phyloP scores from a whole-genome alignment of 2,113 vertebrate species.

The Cyanoliseus patagonus region DNA sequence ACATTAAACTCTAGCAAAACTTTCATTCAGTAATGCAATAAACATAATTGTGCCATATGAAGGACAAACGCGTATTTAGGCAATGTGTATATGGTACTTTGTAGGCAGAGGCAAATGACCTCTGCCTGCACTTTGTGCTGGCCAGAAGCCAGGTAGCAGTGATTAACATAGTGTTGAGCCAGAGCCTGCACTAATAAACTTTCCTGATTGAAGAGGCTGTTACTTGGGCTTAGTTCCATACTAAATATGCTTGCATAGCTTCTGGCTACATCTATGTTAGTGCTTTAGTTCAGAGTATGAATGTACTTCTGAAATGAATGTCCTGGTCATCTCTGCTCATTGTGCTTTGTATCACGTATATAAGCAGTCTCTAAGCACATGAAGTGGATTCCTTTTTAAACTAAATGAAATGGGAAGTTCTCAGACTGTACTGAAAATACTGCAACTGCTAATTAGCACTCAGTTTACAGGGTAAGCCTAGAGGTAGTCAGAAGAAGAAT shows the following conservation, averaged over 20 bases:
- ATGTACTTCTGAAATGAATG: not conserved
- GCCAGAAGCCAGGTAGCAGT: constrained; percentile 20
- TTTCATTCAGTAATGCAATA: constrained; percentile 26
- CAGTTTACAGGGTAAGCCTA: not conserved
- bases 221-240: constrained; percentile 21
- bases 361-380: not conserved
- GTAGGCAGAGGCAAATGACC: constrained; percentile 34
- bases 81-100: not conserved
- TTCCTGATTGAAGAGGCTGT: constrained; percentile 36
- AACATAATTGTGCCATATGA: constrained; percentile 20
- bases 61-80: constrained; percentile 25
- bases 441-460: not conserved
- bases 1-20: not conserved
- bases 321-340: not conserved
- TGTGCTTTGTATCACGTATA: not conserved
- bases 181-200: constrained; percentile 23
- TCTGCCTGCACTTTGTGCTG: constrained; percentile 35
- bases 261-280: not conserved
- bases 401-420: not conserved
- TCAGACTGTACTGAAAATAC: not conserved
- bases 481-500: not conserved
- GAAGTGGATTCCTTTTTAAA: not conserved
- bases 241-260: not conserved
- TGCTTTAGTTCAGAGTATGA: not conserved
- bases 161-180: constrained; percentile 42